Evolutionary conservation across 2,113 vertebrate species (phyloP), one percentile per base, ranked within the genome.

Genomic region (Cyphomyrus plagiostoma): DNA sequence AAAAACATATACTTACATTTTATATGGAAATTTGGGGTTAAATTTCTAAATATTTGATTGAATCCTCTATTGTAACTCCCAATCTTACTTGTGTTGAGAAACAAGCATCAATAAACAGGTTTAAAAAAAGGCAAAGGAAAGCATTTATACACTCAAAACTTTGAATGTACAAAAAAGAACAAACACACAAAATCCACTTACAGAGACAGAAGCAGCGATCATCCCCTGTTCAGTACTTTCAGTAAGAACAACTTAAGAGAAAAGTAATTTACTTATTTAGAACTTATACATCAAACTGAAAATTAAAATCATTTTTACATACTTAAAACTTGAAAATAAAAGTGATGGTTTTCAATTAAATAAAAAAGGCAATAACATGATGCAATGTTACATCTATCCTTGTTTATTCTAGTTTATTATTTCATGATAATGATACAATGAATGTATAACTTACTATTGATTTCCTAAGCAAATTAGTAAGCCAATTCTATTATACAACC

Each of bases 171-270:
- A 84, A 84, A 48, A 84, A 48, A n/a, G 6, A 84, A 21, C 46
- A 86, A 3, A 26, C 11, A 35, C 23, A 86, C 10, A 53, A 70
- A 86, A 86, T 62, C 1, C 35, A 90, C 90, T 88, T 89, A 90
- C 90, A 86, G 88, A 30, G 83, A 97, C 95, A 0, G 89, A 91
- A 66, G 96, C 96, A 89, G 97, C 96, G 89, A 94, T 92, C 86
- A 94, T 93, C 53, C 85, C 84, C 83, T 93, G 90, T 0, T 91
- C 23, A 90, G 96, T 92, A 11, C 95, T 49, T 88, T 97, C 97
- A 0, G 96, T 95, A 77, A 97, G 94, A 89, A 97, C 93, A 89
- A 97, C 97, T 97, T 85, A n/a, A 88, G 1, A 74, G 3, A 89
- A 58, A 89, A n/a, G 58, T 88, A n/a, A 88, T n/a, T 46, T 42